Conservation (phyloP, 2,797 vertebrate genomes). For the Helostoma temminkii region DNA sequence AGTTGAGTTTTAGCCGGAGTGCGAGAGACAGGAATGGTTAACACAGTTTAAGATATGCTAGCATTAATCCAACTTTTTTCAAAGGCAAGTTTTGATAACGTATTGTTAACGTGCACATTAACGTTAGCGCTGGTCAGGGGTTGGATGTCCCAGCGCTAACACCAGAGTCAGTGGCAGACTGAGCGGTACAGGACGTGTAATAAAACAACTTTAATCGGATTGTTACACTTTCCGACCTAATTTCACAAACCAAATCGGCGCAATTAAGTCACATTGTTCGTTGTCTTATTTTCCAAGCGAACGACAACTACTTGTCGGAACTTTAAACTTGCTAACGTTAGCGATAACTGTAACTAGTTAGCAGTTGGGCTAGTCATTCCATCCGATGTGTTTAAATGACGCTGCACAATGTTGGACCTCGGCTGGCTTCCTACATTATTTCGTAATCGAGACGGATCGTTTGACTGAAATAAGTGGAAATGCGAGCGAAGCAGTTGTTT, state of each 20-base stretch:
- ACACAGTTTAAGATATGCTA: slow-evolving; percentile 36
- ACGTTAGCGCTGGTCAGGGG: neutral
- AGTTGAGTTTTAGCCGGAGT: slow-evolving; percentile 9
- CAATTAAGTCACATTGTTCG: slow-evolving; percentile 25
- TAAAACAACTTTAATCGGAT: neutral
- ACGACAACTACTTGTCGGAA: slow-evolving; percentile 44
- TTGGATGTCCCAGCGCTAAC: neutral
- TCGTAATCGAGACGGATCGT: neutral
- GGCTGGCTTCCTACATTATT: neutral
- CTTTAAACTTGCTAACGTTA: slow-evolving; percentile 62
- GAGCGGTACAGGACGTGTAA: accelerated
- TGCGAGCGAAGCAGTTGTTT: neutral
- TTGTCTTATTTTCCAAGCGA: slow-evolving; percentile 41
- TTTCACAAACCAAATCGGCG: slow-evolving; percentile 16
- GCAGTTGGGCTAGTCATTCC: neutral
- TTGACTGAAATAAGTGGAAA: neutral
- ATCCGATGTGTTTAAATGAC: slow-evolving; percentile 5
- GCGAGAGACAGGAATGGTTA: slow-evolving; percentile 19
- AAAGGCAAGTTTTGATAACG: slow-evolving; percentile 46
- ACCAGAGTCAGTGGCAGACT: accelerated
- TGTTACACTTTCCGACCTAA: neutral
- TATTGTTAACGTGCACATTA: neutral
- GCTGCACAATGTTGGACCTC: neutral
- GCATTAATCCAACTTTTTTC: slow-evolving; percentile 72
- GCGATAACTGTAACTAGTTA: neutral